Evolutionary conservation across 37 sponge, comb jelly and placozoan genomes (phyloP).

Genomic region (Cladorhizidae sp.): DNA sequence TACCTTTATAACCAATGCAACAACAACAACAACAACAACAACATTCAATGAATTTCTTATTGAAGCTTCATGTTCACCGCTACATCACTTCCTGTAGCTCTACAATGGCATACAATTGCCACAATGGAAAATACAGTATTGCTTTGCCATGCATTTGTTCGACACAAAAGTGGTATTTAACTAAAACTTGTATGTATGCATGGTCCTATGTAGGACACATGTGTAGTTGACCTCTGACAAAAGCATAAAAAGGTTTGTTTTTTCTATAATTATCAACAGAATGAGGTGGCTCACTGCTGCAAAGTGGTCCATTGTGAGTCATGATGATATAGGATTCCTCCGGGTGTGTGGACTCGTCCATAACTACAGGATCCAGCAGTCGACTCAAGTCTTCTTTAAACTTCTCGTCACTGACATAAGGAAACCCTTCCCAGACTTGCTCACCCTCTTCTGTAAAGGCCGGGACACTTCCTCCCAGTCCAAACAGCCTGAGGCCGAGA

Average conservation of each 20-base stretch:
- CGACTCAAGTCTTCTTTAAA: conserved; percentile 38
- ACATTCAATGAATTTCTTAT: too few relatives aligned
- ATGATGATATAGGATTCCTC: conserved; percentile 78
- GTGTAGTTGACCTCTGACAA: too few relatives aligned
- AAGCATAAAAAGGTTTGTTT: too few relatives aligned
- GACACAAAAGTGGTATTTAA: too few relatives aligned
- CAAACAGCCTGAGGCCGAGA: conserved; percentile 59
- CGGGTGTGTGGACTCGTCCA: neutral
- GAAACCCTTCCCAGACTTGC: conserved; percentile 73
- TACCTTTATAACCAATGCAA: neutral
- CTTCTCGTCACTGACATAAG: conserved; percentile 56
- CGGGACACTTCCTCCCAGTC: conserved; percentile 87
- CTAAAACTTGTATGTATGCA: too few relatives aligned
- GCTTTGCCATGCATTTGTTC: too few relatives aligned
- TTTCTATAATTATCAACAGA: too few relatives aligned
- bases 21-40: neutral
- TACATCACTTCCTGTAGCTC: too few relatives aligned
- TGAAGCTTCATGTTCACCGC: too few relatives aligned
- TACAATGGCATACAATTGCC: too few relatives aligned
- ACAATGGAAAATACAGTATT: too few relatives aligned
- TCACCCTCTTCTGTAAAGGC: conserved; percentile 58
- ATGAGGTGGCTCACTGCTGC: conserved; percentile 37
- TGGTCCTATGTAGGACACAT: too few relatives aligned
- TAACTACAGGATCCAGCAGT: conserved; percentile 39
- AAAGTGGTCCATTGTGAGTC: conserved; percentile 84